These are phyloP conservation scores for Tinamus major DNA, from an alignment of 2,797 vertebrate species.

Conservation along the genomic window DNA sequence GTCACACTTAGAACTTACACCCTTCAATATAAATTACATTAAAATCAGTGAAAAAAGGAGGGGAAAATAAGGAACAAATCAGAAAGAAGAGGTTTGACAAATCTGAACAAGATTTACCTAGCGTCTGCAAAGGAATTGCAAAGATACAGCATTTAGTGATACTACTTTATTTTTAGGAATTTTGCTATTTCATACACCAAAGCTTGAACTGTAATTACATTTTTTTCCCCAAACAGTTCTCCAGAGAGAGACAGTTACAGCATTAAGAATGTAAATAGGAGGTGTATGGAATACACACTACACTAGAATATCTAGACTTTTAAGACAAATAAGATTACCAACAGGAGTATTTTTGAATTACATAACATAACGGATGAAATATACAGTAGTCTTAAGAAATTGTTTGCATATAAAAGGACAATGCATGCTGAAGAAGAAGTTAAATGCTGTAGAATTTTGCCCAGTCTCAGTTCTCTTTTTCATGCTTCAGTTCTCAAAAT, in stretches of 20 bases:
- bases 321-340: background rate
- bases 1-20: background rate
- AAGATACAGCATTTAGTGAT: background rate
- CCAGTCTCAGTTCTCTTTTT: background rate
- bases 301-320: background rate
- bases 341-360: background rate
- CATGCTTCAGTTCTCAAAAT: background rate
- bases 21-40: background rate
- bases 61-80: background rate
- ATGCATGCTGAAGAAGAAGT: background rate
- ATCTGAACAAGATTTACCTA: background rate
- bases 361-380: background rate
- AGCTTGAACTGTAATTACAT: background rate
- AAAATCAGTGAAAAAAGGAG: background rate
- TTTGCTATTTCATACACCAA: background rate
- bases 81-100: background rate
- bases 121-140: background rate
- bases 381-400: background rate
- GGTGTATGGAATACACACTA: background rate
- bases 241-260: background rate
- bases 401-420: background rate
- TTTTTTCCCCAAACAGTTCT: background rate
- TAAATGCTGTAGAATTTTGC: background rate
- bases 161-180: background rate
- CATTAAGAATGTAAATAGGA: background rate